Base-by-base conservation (phyloP, 2,113 vertebrate species). In the Tringa solitaria region DNA sequence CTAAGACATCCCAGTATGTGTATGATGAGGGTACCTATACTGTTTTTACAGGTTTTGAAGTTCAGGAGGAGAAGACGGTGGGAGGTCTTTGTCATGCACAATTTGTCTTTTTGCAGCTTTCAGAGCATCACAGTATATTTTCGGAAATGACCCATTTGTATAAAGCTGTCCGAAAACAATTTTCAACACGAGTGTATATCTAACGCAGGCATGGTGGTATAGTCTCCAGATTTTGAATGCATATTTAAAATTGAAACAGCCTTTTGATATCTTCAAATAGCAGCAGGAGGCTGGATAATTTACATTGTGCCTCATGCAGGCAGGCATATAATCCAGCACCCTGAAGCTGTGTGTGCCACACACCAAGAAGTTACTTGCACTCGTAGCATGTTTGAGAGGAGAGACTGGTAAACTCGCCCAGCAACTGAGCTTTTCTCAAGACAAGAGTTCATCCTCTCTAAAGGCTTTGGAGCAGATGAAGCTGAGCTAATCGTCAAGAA, bases 401-500 rank as follows among this genome's bases (percentile, higher is more conserved):
- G 39, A 76, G 65, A 32, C 43, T 60, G 37, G 61, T 72, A 91
- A 90, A 92, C 37, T 91, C 81, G 39, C 63, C 2, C 9, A 84
- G 70, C 17, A 79, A n/a, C 19, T 8, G 48, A 4, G 30, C 64
- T 89, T 78, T 95, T 54, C 69, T 77, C 4, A 3, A 94, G 77
- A 77, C 33, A 68, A 68, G 74, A 83, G 81, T 94, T 91, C 83
- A 75, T 82, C 85, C 78, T 86, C 72, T 95, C 89, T 79, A 35
- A 95, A 93, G 65, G 78, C 68, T 96, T 83, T 13, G 4, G 69
- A 93, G 68, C 41, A 80, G 87, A 84, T 68, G 84, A 96, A 96
- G 92, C 92, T 93, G 92, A 96, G 92, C 72, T 94, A 96, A 96
- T 96, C 68, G 82, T 88, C 78, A 92, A 96, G 87, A 95, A 96